A percentile compares a stretch with the other conserved stretches of the same genome.
These are phyloP conservation scores for Ganaspis sp. DNA, from an alignment of 1,140 invertebrate species.

Conservation along the genomic window DNA sequence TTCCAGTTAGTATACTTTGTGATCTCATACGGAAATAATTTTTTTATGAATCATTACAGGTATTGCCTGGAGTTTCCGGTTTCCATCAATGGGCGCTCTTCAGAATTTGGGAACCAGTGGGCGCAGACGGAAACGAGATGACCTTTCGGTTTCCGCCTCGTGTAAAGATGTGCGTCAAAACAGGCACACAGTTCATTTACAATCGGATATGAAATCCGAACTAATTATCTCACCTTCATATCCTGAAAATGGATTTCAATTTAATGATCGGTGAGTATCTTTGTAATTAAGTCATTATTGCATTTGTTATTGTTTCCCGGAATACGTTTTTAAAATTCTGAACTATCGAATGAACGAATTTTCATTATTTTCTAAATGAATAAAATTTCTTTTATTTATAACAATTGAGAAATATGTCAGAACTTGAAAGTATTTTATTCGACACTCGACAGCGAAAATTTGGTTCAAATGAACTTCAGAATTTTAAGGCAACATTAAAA, in stretches of 20 bases:
- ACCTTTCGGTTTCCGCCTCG: slow-evolving; percentile 52
- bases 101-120: slow-evolving; percentile 61
- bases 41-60: slow-evolving; percentile 51
- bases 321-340: no score
- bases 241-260: slow-evolving; percentile 36
- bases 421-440: no score
- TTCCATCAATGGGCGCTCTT: slow-evolving; percentile 65
- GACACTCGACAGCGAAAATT: no score
- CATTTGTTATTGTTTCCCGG: no score
- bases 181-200: slow-evolving; percentile 50
- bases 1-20: background rate
- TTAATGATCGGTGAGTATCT: background rate
- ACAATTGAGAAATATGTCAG: no score
- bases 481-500: no score
- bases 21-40: background rate
- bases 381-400: no score
- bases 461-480: no score
- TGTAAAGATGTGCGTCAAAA: slow-evolving; percentile 59
- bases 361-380: no score
- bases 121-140: slow-evolving; percentile 58
- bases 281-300: background rate
- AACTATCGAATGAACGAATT: no score
- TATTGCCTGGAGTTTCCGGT: slow-evolving; percentile 74
- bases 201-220: slow-evolving; percentile 52
- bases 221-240: slow-evolving; percentile 57